Conservation (phyloP, 1,140 invertebrate species). For the Plutomurus gul region DNA sequence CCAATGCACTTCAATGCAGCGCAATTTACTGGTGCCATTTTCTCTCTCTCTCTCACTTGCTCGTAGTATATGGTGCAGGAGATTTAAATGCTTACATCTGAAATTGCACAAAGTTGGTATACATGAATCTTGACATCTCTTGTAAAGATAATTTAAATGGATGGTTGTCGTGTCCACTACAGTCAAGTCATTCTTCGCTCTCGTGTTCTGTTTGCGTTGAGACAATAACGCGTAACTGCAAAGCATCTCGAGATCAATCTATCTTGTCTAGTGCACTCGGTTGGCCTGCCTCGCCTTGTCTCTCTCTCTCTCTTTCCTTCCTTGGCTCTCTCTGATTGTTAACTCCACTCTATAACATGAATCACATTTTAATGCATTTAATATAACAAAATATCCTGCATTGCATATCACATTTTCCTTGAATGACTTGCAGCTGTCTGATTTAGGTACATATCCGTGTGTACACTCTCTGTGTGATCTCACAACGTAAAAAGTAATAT, state of each 20-base stretch:
- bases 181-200: not conserved
- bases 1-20: too few species aligned
- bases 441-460: not conserved
- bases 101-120: not conserved
- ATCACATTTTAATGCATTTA: constrained; percentile 23
- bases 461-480: too few species aligned
- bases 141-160: not conserved
- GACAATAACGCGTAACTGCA: constrained; percentile 20
- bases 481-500: too few species aligned
- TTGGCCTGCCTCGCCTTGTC: not conserved
- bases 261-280: constrained; percentile 6
- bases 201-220: constrained; percentile 6
- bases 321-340: not conserved
- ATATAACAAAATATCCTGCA: not conserved
- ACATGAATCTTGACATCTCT: not conserved
- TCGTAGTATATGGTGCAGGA: too few species aligned
- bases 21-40: not conserved
- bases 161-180: constrained; percentile 11
- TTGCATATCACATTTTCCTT: not conserved
- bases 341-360: not conserved
- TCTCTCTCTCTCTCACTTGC: too few species aligned
- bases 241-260: constrained; percentile 24
- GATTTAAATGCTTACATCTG: not conserved
- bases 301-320: not conserved
- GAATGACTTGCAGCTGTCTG: constrained; percentile 20